Evolutionary conservation across 92 coral and sea anemone genomes (phyloP), one percentile per base, ranked within the genome.

Genomic region (Anthopleura xanthogrammica): DNA sequence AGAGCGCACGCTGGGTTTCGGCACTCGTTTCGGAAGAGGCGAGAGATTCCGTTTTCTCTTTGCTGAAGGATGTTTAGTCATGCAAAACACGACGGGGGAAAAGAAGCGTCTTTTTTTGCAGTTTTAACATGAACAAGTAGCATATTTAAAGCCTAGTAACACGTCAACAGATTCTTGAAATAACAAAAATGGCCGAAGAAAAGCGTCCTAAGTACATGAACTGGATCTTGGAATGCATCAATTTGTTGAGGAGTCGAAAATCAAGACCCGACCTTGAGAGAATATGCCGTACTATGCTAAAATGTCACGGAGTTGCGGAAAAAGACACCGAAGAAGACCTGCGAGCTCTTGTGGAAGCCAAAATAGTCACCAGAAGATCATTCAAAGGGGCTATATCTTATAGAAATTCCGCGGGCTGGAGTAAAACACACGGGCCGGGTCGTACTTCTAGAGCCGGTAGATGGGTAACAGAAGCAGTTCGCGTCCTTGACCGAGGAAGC

Each of bases 201-300:
- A 89, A 94, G 56, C 98, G 98, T 72, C 97, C 99, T 9, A 96
- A 96, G 81, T 92, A 96, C 81, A 95, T 93, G 90, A 96, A 93
- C 86, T 96, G 99, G 99, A 96, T 96, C 79, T 92, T 94, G 78
- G 99, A 96, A 88, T 96, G 99, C 85, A 96, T 96, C 83, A 96
- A 96, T 89, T 89, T 96, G 85, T 88, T 96, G 80, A 90, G 98
- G 82, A 94, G 95, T 92, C 98, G 99, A 77, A 96, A 95, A 96
- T 96, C 99, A 41, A 90, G 98, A 64, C 98, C 99, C 85, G 99
- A 96, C 94, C 89, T 96, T 72, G 99, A 96, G 83, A 94, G 99
- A 80, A 96, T 96, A 56, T 96, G 99, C 83, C 95, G 99, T 83
- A 96, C 98, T 12, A 96, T 96, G 99, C 93, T 86, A 41, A 96